Evolutionary conservation across 2,888 invertebrate genomes (phyloP).

Genomic region (Caenorhabditis japonica): DNA sequence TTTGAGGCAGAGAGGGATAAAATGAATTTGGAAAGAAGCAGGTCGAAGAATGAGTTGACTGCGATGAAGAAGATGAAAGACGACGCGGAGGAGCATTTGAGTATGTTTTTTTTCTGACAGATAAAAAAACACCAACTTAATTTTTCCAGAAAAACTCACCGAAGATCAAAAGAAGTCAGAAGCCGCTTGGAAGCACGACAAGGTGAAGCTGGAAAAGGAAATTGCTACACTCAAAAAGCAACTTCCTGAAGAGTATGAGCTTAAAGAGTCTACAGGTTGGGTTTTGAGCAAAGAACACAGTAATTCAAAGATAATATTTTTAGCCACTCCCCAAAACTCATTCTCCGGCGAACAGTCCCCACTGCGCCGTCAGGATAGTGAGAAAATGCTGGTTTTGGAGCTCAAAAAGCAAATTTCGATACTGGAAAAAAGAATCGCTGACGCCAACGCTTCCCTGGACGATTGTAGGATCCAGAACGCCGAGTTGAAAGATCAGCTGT

Average conservation of each 20-base stretch:
- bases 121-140: neutral
- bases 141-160: slow-evolving; percentile 51
- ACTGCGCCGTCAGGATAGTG: slow-evolving; percentile 55
- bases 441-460: slow-evolving; percentile 59
- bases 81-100: slow-evolving; percentile 69
- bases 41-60: slow-evolving; percentile 71
- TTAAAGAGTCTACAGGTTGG: slow-evolving; percentile 35
- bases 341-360: slow-evolving; percentile 47
- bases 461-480: slow-evolving; percentile 71
- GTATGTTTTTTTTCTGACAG: slow-evolving; percentile 37
- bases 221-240: slow-evolving; percentile 61
- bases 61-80: slow-evolving; percentile 73
- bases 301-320: slow-evolving; percentile 6
- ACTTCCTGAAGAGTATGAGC: slow-evolving; percentile 48
- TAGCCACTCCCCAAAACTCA: slow-evolving; percentile 55
- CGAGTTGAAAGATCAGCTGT: slow-evolving; percentile 70
- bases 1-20: slow-evolving; percentile 75
- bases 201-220: slow-evolving; percentile 60
- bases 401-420: slow-evolving; percentile 67
- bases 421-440: slow-evolving; percentile 66
- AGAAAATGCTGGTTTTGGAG: slow-evolving; percentile 61
- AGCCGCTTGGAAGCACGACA: slow-evolving; percentile 55
- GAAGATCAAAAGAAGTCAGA: slow-evolving; percentile 63
- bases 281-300: neutral
- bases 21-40: slow-evolving; percentile 70